These are phyloP conservation scores for Pogonomyrmex californicus DNA, from an alignment of 1,140 invertebrate genomes.

Conservation along the genomic window DNA sequence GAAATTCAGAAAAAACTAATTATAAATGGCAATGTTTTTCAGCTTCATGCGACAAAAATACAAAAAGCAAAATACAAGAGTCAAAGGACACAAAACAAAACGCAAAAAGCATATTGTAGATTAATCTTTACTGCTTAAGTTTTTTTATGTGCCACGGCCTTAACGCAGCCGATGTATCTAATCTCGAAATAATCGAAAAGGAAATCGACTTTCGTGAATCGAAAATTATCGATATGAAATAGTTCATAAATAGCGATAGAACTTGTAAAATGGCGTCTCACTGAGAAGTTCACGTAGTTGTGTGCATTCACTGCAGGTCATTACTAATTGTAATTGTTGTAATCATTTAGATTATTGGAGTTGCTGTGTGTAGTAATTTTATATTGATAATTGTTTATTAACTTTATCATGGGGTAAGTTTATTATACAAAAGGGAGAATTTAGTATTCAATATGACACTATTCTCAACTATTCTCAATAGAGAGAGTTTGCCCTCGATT, in stretches of 20 bases:
- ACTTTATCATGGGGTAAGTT: constrained; percentile 71
- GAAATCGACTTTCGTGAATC: background rate
- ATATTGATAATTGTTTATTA: constrained; percentile 67
- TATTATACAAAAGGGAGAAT: background rate
- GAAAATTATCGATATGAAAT: constrained; percentile 17
- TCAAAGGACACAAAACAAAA: too few relatives aligned
- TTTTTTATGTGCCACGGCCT: too few relatives aligned
- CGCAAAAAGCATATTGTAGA: too few relatives aligned
- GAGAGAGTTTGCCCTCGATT: background rate
- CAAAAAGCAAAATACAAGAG: too few relatives aligned
- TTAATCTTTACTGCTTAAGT: too few relatives aligned
- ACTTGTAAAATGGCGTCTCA: constrained; percentile 71
- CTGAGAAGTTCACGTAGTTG: constrained; percentile 59
- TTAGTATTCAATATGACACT: background rate
- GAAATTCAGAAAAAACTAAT: too few relatives aligned
- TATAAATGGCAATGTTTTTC: too few relatives aligned
- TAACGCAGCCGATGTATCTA: too few relatives aligned
- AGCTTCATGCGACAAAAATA: too few relatives aligned
- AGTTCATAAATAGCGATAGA: constrained; percentile 55
- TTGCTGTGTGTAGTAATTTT: constrained; percentile 63
- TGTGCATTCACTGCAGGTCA: constrained; percentile 38
- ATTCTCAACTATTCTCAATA: constrained; percentile 6
- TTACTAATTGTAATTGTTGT: background rate
- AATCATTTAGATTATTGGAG: constrained; percentile 23
- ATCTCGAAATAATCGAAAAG: background rate